Evolutionary conservation across 2,888 invertebrate genomes (phyloP).

Genomic region (Coenonympha arcania): DNA sequence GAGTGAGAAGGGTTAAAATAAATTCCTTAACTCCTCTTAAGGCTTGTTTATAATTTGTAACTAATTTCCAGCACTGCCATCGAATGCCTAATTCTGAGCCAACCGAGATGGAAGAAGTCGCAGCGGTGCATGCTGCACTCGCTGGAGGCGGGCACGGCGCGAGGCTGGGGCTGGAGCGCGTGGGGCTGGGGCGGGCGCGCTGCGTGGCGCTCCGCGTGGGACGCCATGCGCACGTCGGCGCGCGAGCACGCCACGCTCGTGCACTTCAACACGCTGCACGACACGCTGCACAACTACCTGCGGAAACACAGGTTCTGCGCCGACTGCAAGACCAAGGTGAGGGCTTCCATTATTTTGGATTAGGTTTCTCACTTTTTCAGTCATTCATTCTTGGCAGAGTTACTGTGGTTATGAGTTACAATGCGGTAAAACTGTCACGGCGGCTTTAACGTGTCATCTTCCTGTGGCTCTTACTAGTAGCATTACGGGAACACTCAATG

Average conservation of each 20-base stretch:
- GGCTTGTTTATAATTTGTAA: too few relatives aligned
- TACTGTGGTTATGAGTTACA: too few relatives aligned
- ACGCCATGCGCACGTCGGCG: conserved; percentile 85
- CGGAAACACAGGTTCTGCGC: conserved; percentile 95
- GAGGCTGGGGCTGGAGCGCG: conserved; percentile 86
- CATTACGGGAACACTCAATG: too few relatives aligned
- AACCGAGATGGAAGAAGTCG: conserved; percentile 90
- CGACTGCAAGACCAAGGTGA: conserved; percentile 93
- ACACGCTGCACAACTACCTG: conserved; percentile 90
- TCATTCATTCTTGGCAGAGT: too few relatives aligned
- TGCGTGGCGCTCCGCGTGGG: conserved; percentile 89
- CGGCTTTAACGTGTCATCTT: too few relatives aligned
- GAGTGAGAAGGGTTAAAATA: too few relatives aligned
- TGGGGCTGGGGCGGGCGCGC: conserved; percentile 76
- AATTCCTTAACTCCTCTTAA: neutral
- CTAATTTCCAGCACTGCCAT: conserved; percentile 78
- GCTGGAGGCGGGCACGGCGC: conserved; percentile 86
- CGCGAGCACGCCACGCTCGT: conserved; percentile 90
- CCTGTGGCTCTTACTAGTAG: too few relatives aligned
- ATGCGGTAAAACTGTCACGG: too few relatives aligned
- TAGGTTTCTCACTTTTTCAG: too few relatives aligned
- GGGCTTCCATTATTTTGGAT: conserved; percentile 20
- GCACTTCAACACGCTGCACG: conserved; percentile 86
- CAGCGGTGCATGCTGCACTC: conserved; percentile 92
- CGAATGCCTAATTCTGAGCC: conserved; percentile 84